Percentiles rank a stretch among this genome's conserved stretches.
Conservation (phyloP, 2,888 invertebrate genomes). For the Ichneumoninae sp. region DNA sequence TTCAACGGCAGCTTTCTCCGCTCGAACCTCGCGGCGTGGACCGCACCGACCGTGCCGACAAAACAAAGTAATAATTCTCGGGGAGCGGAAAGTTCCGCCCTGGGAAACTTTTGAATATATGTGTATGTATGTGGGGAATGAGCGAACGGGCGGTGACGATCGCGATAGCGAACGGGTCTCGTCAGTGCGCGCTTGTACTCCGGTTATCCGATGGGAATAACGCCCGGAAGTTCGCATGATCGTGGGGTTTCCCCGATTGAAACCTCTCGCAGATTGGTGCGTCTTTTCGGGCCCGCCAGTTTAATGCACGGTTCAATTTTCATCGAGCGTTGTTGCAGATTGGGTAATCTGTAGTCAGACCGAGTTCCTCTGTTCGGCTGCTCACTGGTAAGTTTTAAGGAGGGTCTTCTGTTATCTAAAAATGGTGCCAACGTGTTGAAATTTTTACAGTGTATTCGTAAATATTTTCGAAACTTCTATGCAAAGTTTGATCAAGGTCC, state of each 20-base stretch:
- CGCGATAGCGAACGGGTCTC: not conserved
- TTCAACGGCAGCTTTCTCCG: conserved; percentile 2
- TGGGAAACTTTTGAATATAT: conserved; percentile 1
- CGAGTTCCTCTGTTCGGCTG: no score
- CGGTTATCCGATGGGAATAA: conserved; percentile 2
- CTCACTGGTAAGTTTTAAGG: no score
- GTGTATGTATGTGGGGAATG: not conserved
- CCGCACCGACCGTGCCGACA: conserved; percentile 28
- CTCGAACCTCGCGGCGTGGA: conserved; percentile 3
- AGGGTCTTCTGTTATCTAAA: no score
- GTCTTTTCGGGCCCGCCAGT: conserved; percentile 35
- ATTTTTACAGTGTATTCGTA: no score
- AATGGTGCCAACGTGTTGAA: no score
- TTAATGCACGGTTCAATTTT: conserved; percentile 36
- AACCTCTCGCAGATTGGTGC: conserved; percentile 62
- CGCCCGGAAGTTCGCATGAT: conserved; percentile 26
- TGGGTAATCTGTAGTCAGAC: no score
- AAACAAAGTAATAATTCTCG: conserved; percentile 54
- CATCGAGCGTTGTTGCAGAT: not conserved
- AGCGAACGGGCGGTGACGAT: not conserved
- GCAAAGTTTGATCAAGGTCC: no score
- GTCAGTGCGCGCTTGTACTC: not conserved
- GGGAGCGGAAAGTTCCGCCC: conserved; percentile 23
- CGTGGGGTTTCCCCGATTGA: conserved; percentile 63
- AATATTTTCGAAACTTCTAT: no score